Conservation (phyloP, 1,140 invertebrate genomes). For the Anthonomus grandis region DNA sequence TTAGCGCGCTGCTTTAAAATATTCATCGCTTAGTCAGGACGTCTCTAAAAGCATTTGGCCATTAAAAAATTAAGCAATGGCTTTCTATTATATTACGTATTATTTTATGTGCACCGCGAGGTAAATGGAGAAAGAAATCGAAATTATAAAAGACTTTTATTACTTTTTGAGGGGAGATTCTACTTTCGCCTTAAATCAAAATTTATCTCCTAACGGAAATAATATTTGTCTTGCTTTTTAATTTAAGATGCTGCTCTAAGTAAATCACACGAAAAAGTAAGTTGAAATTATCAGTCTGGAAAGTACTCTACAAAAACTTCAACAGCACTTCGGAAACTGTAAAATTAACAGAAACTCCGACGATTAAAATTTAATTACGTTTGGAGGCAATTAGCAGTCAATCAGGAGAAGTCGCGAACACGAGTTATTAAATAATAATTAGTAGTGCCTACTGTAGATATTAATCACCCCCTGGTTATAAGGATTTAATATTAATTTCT, state of each 20-base stretch:
- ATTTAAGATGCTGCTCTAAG: too few species aligned
- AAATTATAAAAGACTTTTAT: constrained; percentile 27
- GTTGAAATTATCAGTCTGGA: too few species aligned
- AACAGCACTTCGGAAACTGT: too few species aligned
- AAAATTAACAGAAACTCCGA: constrained; percentile 9
- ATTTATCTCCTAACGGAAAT: too few species aligned
- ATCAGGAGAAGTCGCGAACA: constrained; percentile 39
- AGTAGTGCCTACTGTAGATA: constrained; percentile 41
- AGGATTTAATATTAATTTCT: constrained; percentile 40
- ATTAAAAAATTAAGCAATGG: constrained; percentile 49
- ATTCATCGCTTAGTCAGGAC: constrained; percentile 46
- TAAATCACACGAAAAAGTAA: too few species aligned
- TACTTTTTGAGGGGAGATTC: constrained; percentile 9
- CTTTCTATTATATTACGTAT: constrained; percentile 46
- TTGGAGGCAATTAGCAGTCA: constrained; percentile 45
- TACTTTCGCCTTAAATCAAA: too few species aligned
- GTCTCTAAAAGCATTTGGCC: constrained; percentile 50
- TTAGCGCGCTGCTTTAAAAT: constrained; percentile 41
- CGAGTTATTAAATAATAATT: constrained; percentile 47
- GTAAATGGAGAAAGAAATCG: constrained; percentile 44
- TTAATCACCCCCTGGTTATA: constrained; percentile 38
- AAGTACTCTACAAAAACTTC: too few species aligned
- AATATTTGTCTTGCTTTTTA: too few species aligned
- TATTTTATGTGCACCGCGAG: constrained; percentile 45
- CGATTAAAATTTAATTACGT: constrained; percentile 46